These are phyloP conservation scores for Gopherus evgoodei DNA, from an alignment of 2,113 vertebrate species.

Conservation along the genomic window DNA sequence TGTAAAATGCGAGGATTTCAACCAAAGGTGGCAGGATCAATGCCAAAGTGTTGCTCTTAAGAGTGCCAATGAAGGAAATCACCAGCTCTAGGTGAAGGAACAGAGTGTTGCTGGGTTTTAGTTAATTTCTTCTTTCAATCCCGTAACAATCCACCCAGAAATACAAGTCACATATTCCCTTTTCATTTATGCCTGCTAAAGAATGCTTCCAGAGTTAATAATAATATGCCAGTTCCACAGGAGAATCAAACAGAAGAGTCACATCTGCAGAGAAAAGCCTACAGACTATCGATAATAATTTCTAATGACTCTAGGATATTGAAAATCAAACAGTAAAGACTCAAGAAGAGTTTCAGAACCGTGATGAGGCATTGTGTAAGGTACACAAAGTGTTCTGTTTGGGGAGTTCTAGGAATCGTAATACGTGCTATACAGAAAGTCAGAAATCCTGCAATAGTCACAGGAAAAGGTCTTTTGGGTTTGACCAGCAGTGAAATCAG, in stretches of 20 bases:
- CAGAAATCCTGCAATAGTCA: background rate
- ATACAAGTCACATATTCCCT: background rate
- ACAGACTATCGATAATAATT: too few relatives aligned
- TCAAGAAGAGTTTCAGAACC: background rate
- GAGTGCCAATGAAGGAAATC: slow-evolving; percentile 87
- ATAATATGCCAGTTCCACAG: background rate
- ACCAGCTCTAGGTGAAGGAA: slow-evolving; percentile 89
- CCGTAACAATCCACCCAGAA: background rate
- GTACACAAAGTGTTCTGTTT: background rate
- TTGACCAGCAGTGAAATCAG: background rate
- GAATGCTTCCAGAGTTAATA: background rate
- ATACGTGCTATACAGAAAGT: background rate
- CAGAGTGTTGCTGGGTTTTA: background rate
- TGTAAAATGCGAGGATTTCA: slow-evolving; percentile 87
- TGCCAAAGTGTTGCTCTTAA: slow-evolving; percentile 89
- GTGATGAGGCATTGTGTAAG: background rate
- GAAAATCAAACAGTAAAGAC: background rate
- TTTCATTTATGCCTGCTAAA: background rate
- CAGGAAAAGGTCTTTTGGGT: background rate
- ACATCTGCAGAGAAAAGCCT: background rate
- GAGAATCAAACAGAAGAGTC: background rate
- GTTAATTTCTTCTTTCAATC: slow-evolving; percentile 1
- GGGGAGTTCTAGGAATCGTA: background rate
- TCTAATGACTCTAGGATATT: too few relatives aligned
- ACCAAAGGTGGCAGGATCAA: slow-evolving; percentile 88